A percentile compares a stretch with the other conserved stretches of the same genome.
phyloP scores from a whole-genome alignment of 2,888 invertebrate genomes.

The Tenodera sinensis region DNA sequence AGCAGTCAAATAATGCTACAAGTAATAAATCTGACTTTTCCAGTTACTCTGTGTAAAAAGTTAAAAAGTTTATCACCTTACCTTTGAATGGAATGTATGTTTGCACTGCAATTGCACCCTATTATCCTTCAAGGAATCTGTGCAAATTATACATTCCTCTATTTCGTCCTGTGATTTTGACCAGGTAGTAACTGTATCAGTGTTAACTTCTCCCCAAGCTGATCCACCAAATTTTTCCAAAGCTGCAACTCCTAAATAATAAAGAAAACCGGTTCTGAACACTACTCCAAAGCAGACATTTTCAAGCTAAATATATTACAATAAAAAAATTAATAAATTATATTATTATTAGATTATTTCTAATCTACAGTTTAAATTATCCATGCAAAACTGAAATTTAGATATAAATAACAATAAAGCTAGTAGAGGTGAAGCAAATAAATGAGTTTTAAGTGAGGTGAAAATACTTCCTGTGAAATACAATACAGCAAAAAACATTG shows the following conservation, averaged over 20 bases:
- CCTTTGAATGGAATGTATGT: constrained; percentile 22
- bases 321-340: neutral
- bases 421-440: too few species aligned
- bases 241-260: neutral
- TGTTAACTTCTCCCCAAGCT: neutral
- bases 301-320: neutral
- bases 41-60: too few species aligned
- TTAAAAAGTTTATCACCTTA: neutral
- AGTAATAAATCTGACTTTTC: too few species aligned
- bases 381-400: too few species aligned
- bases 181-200: neutral
- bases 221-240: constrained; percentile 15
- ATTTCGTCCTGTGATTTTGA: neutral
- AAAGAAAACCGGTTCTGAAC: neutral
- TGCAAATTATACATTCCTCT: constrained; percentile 15
- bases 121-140: neutral
- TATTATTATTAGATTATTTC: too few species aligned
- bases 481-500: too few species aligned
- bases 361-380: too few species aligned
- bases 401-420: too few species aligned
- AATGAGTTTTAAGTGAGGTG: too few species aligned
- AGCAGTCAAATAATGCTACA: too few species aligned
- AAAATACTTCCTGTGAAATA: too few species aligned
- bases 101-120: neutral
- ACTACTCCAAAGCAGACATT: neutral